A percentile compares a stretch with the other conserved stretches of the same genome.
These are phyloP conservation scores for Rhodinocichla rosea DNA, from an alignment of 2,113 vertebrate genomes.

Conservation along the genomic window DNA sequence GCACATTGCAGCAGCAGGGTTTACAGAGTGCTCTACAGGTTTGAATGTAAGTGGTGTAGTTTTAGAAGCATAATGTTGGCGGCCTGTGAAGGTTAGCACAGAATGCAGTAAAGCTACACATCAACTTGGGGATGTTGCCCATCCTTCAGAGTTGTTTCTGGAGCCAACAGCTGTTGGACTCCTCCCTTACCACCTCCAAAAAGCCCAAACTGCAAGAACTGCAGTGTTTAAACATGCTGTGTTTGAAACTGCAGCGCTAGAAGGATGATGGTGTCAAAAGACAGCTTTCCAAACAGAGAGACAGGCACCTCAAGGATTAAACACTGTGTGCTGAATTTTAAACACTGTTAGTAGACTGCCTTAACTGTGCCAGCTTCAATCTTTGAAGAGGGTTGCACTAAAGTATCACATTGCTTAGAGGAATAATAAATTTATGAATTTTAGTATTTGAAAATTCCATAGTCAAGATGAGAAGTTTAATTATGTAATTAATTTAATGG, in stretches of 20 bases:
- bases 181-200: background rate
- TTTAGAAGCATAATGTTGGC: background rate
- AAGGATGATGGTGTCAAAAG: background rate
- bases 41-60: background rate
- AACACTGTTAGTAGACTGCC: background rate
- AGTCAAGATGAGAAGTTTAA: background rate
- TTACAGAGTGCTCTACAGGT: background rate
- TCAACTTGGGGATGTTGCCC: background rate
- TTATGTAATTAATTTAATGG: background rate
- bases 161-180: background rate
- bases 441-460: background rate
- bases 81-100: background rate
- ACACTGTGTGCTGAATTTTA: background rate
- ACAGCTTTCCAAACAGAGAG: background rate
- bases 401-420: background rate
- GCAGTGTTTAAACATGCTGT: background rate
- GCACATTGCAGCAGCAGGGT: background rate
- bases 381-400: background rate
- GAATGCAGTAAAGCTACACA: background rate
- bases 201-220: background rate
- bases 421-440: background rate
- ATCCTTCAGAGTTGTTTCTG: background rate
- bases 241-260: background rate
- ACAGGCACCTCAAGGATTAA: background rate
- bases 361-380: background rate